Evolutionary conservation across 1,140 invertebrate genomes (phyloP).

Genomic region (Leptonema lineaticorne): DNA sequence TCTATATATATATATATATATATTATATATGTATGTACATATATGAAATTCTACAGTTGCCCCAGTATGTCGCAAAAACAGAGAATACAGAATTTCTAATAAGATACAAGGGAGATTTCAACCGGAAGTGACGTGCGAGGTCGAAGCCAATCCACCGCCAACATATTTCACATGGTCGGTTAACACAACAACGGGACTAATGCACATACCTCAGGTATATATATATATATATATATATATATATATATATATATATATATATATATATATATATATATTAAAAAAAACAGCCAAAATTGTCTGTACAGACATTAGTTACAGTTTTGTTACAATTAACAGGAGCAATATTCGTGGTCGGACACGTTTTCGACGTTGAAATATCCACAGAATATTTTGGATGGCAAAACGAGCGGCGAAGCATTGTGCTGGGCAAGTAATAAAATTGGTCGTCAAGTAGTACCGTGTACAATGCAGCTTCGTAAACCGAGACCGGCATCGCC

Average conservation of each 20-base stretch:
- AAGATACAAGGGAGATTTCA: conserved; percentile 18
- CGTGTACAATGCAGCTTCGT: background rate
- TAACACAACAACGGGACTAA: conserved; percentile 9
- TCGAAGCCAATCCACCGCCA: conserved; percentile 23
- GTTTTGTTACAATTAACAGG: conserved; percentile 19
- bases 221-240: background rate
- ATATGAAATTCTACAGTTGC: conserved; percentile 24
- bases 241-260: conserved; percentile 10
- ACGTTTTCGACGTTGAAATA: conserved; percentile 6
- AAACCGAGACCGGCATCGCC: conserved; percentile 12
- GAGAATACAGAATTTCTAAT: conserved; percentile 6
- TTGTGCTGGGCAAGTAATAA: conserved; percentile 30
- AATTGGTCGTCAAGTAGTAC: conserved; percentile 19
- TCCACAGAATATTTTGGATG: background rate
- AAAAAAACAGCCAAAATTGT: background rate
- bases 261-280: conserved; percentile 3
- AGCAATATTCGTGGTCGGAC: conserved; percentile 37
- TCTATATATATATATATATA: too few relatives aligned
- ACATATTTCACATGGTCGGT: conserved; percentile 21
- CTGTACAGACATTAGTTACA: too few relatives aligned
- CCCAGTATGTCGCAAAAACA: conserved; percentile 31
- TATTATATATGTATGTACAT: too few relatives aligned
- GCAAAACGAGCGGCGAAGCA: conserved; percentile 12
- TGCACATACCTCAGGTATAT: conserved; percentile 22
- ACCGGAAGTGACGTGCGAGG: conserved; percentile 15